These are phyloP conservation scores for Odontomyia ornata DNA, from an alignment of 2,888 invertebrate species.

Conservation along the genomic window DNA sequence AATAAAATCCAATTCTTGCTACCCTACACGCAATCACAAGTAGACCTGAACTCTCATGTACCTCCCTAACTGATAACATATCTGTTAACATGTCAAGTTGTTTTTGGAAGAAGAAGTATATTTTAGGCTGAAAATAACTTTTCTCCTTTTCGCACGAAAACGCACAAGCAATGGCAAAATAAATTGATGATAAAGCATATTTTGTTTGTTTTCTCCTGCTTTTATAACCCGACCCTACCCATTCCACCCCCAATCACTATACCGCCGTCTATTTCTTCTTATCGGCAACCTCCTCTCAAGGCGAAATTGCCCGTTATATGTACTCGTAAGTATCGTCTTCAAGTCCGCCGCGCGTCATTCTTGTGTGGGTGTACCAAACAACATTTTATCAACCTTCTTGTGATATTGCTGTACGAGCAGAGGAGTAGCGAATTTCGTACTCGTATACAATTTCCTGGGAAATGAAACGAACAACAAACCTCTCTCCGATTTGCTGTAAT, in stretches of 20 bases:
- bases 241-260: too few species aligned
- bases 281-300: neutral
- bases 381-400: neutral
- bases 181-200: constrained; percentile 14
- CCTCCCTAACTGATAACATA: too few species aligned
- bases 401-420: too few species aligned
- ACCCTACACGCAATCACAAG: neutral
- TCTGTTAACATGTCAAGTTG: too few species aligned
- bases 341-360: too few species aligned
- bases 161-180: neutral
- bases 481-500: neutral
- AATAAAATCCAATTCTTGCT: neutral
- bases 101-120: neutral
- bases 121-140: neutral
- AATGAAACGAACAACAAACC: too few species aligned
- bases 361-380: neutral
- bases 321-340: too few species aligned
- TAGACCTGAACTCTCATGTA: neutral
- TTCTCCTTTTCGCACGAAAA: neutral
- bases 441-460: too few species aligned
- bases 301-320: neutral
- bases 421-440: too few species aligned
- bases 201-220: neutral
- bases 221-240: too few species aligned
- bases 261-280: neutral